Base-by-base conservation (phyloP, 2,888 invertebrate genomes). In the Netelia inedita region DNA sequence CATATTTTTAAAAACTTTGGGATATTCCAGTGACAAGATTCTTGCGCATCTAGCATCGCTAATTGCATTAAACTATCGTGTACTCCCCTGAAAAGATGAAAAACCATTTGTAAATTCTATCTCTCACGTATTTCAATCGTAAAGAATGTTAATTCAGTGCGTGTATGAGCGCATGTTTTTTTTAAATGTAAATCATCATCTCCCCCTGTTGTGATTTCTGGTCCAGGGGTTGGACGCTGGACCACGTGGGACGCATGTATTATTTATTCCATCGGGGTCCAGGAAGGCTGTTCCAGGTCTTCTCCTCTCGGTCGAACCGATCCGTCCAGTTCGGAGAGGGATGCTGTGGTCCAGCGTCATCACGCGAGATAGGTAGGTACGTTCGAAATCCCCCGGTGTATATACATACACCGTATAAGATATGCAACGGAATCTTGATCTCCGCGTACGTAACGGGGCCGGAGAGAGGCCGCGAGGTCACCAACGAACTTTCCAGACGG, bases 401-500 rank as follows among this genome's bases (percentile, higher is more conserved):
- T 19, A 19, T 19, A 46, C 53, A 69, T 55, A 8, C 41, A 21
- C 23, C 53, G 53, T 50, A 63, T 63, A 65, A 86, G 83, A 85
- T 88, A 88, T 89, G 85, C 89, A 88, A 86, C 83, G 85, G 86
- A 86, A 87, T 88, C 86, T 73, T 76, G 80, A 81, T 82, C 79
- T 85, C 82, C 55, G 74, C 76, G 59, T 75, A 43, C 66, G 83
- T 71, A 50, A 61, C 35, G 35, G 61, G 53, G 86, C 57, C 10
- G 86, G 84, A 75, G 81, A 79, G 79, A 74, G 65, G 28, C 53
- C 78, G 50, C 83, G 85, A 75, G 89, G 88, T 89, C 86, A 89
- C 88, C 88, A 89, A 89, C 89, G 88, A 86, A 84, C 84, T 85
- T 86, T 79, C 69, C 63, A 82, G 86, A 85, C 88, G 86, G 88